Percentiles rank a stretch among this genome's conserved stretches.
These are phyloP conservation scores for Calliopsis andreniformis DNA, from an alignment of 1,140 invertebrate genomes.

Conservation along the genomic window DNA sequence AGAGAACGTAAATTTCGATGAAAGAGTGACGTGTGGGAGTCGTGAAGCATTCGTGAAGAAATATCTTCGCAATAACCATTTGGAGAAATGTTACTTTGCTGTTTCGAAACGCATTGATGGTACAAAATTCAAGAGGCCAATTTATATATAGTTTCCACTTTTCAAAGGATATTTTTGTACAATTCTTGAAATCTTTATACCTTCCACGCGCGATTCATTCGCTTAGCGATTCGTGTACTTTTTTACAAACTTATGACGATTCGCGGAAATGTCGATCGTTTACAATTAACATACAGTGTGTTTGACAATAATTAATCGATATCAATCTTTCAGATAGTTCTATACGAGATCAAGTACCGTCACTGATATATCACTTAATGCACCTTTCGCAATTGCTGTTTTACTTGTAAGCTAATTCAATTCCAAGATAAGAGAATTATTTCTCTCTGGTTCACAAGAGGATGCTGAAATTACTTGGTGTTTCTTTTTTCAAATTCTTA, in stretches of 20 bases:
- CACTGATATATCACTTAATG: background rate
- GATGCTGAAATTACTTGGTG: too few species aligned
- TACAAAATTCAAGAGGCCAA: conserved; percentile 37
- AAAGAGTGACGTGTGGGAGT: background rate
- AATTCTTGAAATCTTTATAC: conserved; percentile 37
- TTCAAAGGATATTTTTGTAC: conserved; percentile 8
- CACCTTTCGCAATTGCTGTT: too few species aligned
- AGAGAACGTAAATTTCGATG: background rate
- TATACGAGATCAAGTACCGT: conserved; percentile 38
- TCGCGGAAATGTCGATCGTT: conserved; percentile 27
- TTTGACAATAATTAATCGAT: conserved; percentile 63
- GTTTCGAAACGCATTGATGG: background rate
- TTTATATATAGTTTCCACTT: conserved; percentile 10
- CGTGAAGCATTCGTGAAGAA: too few species aligned
- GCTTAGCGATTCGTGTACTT: conserved; percentile 32
- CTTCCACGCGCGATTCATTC: conserved; percentile 23
- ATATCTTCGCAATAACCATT: conserved; percentile 1
- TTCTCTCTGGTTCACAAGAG: too few species aligned
- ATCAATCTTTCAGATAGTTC: conserved; percentile 35
- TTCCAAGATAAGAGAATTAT: background rate
- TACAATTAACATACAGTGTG: conserved; percentile 46
- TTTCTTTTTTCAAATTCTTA: background rate
- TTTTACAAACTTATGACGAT: conserved; percentile 21
- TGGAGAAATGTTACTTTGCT: background rate
- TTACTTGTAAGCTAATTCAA: too few species aligned